Percentiles rank a stretch among this genome's conserved stretches.
Conservation (phyloP, 1,140 invertebrate species). For the Drosophila santomea region DNA sequence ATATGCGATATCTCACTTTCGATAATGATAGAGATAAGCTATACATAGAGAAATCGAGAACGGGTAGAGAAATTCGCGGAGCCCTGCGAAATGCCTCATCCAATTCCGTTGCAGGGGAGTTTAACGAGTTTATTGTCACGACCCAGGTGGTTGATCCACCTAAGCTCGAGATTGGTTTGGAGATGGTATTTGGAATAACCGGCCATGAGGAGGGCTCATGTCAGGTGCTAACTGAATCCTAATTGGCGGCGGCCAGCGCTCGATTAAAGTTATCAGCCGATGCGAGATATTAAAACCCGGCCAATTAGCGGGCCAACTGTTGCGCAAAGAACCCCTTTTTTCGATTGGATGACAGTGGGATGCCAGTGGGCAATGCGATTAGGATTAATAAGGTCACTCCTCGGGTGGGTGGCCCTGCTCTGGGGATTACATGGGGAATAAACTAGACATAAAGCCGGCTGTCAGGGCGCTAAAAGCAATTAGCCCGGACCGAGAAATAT, state of each 20-base stretch:
- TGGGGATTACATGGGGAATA: conserved; percentile 52
- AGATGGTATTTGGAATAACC: neutral
- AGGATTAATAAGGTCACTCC: conserved; percentile 66
- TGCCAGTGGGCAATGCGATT: conserved; percentile 60
- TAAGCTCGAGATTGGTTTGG: neutral
- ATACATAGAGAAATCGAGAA: neutral
- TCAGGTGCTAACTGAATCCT: conserved; percentile 50
- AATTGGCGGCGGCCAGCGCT: conserved; percentile 49
- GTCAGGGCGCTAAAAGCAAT: conserved; percentile 76
- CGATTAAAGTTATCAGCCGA: conserved; percentile 38
- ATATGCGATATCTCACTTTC: conserved; percentile 7
- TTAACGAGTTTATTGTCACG: conserved; percentile 23
- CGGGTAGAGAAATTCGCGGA: neutral
- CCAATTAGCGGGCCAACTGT: conserved; percentile 58
- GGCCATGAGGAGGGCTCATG: conserved; percentile 28
- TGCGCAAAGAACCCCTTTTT: conserved; percentile 35
- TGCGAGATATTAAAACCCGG: conserved; percentile 15
- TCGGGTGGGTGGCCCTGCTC: neutral
- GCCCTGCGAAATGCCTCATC: neutral
- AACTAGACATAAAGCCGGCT: conserved; percentile 65
- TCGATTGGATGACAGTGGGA: conserved; percentile 1
- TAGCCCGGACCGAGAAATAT: conserved; percentile 48
- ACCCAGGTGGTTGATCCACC: conserved; percentile 3
- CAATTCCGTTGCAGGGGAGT: conserved; percentile 1
- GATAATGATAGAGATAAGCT: conserved; percentile 22